These are phyloP conservation scores for Drosophila kanapiae DNA, from an alignment of 1,140 invertebrate genomes.

Conservation along the genomic window DNA sequence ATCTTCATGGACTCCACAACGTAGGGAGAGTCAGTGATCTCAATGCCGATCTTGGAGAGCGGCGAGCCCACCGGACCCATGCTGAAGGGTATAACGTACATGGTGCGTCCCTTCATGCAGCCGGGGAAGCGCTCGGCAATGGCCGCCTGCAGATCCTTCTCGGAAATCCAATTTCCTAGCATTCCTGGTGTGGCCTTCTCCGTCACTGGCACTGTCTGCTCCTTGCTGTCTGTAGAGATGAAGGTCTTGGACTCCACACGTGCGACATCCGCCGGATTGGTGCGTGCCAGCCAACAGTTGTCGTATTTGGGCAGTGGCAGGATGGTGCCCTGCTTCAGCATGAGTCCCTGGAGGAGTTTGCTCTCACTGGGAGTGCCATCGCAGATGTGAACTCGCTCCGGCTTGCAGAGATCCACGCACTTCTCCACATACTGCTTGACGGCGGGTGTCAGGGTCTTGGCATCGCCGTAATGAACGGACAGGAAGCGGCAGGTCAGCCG, in stretches of 20 bases:
- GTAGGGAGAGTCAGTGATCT: constrained; percentile 97
- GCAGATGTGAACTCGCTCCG: constrained; percentile 92
- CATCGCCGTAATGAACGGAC: constrained; percentile 72
- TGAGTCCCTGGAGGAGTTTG: constrained; percentile 87
- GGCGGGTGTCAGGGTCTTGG: constrained; percentile 81
- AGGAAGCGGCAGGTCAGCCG: constrained; percentile 62
- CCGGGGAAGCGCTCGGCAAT: constrained; percentile 92
- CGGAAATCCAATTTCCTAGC: constrained; percentile 96
- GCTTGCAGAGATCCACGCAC: constrained; percentile 89
- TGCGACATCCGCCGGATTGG: constrained; percentile 97
- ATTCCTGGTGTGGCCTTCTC: constrained; percentile 89
- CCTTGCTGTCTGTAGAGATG: constrained; percentile 91
- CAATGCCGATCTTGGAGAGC: constrained; percentile 96
- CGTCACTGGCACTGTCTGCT: constrained; percentile 91
- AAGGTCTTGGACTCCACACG: constrained; percentile 96
- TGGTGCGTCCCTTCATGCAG: constrained; percentile 96
- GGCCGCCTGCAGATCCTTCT: constrained; percentile 90
- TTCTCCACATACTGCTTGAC: constrained; percentile 89
- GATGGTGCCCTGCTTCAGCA: constrained; percentile 90
- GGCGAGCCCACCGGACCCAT: constrained; percentile 97
- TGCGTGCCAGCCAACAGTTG: constrained; percentile 95
- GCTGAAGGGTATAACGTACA: constrained; percentile 98
- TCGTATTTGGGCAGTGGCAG: constrained; percentile 92
- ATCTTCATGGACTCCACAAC: constrained; percentile 97
- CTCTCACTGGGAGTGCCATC: constrained; percentile 93